Evolutionary conservation across 1,140 invertebrate genomes (phyloP).

Genomic region (Macrobrachium nipponense): DNA sequence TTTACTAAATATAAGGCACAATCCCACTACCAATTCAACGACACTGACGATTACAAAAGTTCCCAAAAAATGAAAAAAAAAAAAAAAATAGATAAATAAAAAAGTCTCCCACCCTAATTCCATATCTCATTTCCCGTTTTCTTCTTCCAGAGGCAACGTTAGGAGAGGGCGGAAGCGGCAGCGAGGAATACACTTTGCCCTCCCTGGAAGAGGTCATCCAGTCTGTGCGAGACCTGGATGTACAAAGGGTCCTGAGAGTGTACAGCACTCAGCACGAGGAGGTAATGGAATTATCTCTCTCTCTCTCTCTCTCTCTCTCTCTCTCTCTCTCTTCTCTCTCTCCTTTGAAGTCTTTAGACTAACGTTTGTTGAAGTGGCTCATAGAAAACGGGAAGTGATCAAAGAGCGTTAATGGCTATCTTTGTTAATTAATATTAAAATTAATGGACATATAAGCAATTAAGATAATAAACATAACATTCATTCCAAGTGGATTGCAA

Average conservation of each 20-base stretch:
- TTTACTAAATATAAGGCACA: too few relatives aligned
- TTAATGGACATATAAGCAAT: too few relatives aligned
- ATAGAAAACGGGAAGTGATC: too few relatives aligned
- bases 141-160: neutral
- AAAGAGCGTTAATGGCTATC: too few relatives aligned
- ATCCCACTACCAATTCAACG: neutral
- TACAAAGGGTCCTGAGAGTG: conserved; percentile 49
- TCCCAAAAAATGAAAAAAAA: neutral
- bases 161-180: neutral
- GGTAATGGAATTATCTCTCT: conserved; percentile 11
- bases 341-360: too few relatives aligned
- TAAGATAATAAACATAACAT: too few relatives aligned
- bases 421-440: too few relatives aligned
- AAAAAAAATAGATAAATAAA: too few relatives aligned
- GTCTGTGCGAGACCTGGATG: conserved; percentile 32
- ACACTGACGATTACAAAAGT: neutral
- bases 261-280: conserved; percentile 38
- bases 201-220: conserved; percentile 52
- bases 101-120: neutral
- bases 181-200: conserved; percentile 48
- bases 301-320: neutral
- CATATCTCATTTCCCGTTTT: neutral
- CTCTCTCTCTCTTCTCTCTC: neutral
- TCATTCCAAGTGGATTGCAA: too few relatives aligned
- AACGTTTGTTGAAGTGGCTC: neutral